Conservation (phyloP, 2,797 vertebrate species). For the Paedocypris micromegethes region DNA sequence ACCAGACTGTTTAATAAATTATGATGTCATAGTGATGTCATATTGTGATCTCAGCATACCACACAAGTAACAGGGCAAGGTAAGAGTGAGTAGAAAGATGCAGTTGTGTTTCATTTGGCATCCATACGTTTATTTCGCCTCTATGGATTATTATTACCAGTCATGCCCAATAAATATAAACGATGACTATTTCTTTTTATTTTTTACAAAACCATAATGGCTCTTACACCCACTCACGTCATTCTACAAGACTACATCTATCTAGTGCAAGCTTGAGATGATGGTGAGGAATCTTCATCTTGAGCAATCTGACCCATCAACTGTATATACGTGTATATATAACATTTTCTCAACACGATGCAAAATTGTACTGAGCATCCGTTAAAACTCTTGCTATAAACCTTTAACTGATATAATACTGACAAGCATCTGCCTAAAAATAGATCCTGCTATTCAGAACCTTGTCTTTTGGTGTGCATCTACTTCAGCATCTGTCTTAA, state of each 20-base stretch:
- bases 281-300: too few species aligned
- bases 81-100: constrained; percentile 69
- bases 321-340: too few species aligned
- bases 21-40: constrained; percentile 35
- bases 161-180: neutral
- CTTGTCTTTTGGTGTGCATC: constrained; percentile 66
- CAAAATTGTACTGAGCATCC: constrained; percentile 2
- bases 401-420: constrained; percentile 40
- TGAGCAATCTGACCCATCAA: too few species aligned
- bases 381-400: neutral
- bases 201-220: too few species aligned
- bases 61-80: constrained; percentile 66
- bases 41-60: constrained; percentile 65
- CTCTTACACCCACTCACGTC: too few species aligned
- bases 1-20: constrained; percentile 42
- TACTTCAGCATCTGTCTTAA: constrained; percentile 42
- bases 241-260: too few species aligned
- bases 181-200: too few species aligned
- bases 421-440: constrained; percentile 56
- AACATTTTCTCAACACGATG: too few species aligned
- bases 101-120: constrained; percentile 59
- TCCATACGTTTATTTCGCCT: constrained; percentile 53
- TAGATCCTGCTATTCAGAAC: constrained; percentile 97
- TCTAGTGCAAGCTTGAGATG: too few species aligned
- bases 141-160: neutral